These are phyloP conservation scores for Poeciliopsis occidentalis DNA, from an alignment of 2,113 vertebrate species.

Conservation along the genomic window DNA sequence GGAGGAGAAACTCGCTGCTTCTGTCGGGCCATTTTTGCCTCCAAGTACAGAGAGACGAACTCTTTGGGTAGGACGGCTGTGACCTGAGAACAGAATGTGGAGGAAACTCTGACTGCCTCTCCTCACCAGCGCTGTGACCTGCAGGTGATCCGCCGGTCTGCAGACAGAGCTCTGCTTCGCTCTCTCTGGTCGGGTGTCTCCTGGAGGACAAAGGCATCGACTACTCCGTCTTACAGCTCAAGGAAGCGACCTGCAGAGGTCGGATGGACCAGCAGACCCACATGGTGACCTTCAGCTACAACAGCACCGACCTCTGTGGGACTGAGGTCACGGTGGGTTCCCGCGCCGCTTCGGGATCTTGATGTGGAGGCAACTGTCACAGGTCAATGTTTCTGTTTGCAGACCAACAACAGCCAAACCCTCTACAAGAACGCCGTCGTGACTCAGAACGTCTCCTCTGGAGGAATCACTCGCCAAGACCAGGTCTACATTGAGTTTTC, in stretches of 20 bases:
- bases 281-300: slow-evolving; percentile 36
- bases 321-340: slow-evolving; percentile 17
- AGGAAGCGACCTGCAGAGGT: slow-evolving; percentile 30
- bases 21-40: slow-evolving; percentile 37
- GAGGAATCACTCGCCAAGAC: not conserved
- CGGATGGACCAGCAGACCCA: slow-evolving; percentile 4
- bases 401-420: slow-evolving; percentile 23
- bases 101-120: not conserved
- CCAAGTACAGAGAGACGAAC: slow-evolving; percentile 7
- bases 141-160: slow-evolving; percentile 27
- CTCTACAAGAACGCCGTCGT: slow-evolving; percentile 25
- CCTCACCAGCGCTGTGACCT: not conserved
- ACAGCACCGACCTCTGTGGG: slow-evolving; percentile 17
- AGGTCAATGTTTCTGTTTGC: not conserved
- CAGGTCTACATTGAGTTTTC: slow-evolving; percentile 32
- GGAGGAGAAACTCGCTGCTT: slow-evolving; percentile 14
- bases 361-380: no score
- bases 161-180: not conserved
- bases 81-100: not conserved
- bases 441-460: not conserved
- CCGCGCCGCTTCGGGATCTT: not conserved
- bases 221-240: slow-evolving; percentile 34
- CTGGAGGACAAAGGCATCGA: slow-evolving; percentile 42
- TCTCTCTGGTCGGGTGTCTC: slow-evolving; percentile 42
- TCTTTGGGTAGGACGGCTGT: slow-evolving; percentile 18